Evolutionary conservation across 2,797 vertebrate genomes (phyloP), one percentile per base, ranked within the genome.

Genomic region (Myripristis jacobus): DNA sequence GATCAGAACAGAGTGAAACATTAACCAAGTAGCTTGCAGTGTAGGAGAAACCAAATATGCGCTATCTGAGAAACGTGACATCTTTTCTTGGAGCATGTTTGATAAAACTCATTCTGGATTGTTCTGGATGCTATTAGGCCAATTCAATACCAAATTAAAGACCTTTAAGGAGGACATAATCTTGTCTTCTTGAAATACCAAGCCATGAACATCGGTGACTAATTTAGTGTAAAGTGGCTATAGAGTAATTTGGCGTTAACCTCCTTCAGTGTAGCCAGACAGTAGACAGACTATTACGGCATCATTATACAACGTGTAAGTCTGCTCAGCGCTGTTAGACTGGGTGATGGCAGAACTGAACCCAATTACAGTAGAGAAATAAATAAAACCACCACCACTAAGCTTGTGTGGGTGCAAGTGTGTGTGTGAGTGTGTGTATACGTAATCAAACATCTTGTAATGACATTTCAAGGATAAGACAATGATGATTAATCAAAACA

Each of bases 311-410:
- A 54, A 21, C 41, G 25, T 66, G 54, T 12, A 56, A 70, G 44
- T 27, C 52, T 52, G 66, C 21, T 22, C 69, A 25, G 27, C 13
- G 47, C 29, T 59, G 80, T 70, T 65, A 24, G 63, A 31, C 8
- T 21, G 12, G 78, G 59, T 73, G 61, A 38, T 0, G 0, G 57
- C 43, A 19, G 44, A 75, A 57, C 66, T 57, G 44, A 81, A 87
- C 77, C 21, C 79, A 73, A 82, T 87, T 79, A 86, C 57, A 61
- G 68, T 66, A 34, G 12, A 73, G 62, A 71, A 62, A 66, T 71
- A 60, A 85, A 86, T 81, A 83, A 79, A 78, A 47, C 48, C 56
- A 53, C 64, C 61, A 70, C 51, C 63, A 50, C 44, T 22, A 0
- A 68, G 70, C 62, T 41, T 47, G 47, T 12, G 38, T 38, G 24